Base-by-base conservation (phyloP, 2,113 vertebrate species). In the Bubalus kerabau region DNA sequence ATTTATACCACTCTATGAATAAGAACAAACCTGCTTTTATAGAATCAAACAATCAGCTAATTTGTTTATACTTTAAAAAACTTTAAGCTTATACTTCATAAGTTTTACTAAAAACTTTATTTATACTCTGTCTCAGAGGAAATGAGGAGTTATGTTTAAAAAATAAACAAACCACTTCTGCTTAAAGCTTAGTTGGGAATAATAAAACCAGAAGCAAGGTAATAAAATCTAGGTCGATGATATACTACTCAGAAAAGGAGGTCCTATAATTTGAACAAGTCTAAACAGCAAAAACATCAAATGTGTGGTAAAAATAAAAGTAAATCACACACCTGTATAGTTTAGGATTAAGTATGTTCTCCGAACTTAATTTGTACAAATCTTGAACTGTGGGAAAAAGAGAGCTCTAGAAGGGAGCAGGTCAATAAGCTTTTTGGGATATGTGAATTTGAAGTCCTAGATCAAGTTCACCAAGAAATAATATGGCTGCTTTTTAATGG, bases 1-100 rank as follows among this genome's bases (percentile, higher is more conserved):
- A 92, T 81, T 96, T 92, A 54, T 23, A 88, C 50, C 80, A 76
- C 19, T 85, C 23, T 67, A 30, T 43, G 19, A 87, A 54, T 46
- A 23, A 90, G 74, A 90, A 76, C 26, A 92, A 95, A 93, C 24
- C 36, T 95, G 30, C n/a, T 94, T 94, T 95, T 95, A 95, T 9
- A 88, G 24, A 87, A 64, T 46, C 40, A 93, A 95, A 91, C 54
- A 90, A 81, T 52, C 13, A 84, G 14, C 67, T 91, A 52, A 62
- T 36, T 71, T 85, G 40, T n/a, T 83, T 83, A 52, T 32, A 87
- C 48, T 84, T 84, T 67, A 46, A 36, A 88, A 95, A 94, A 46
- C 32, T 91, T 64, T 71, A 71, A 56, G 52, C 26, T 86, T 60
- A 76, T 59, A 48, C 26, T 86, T 83, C 62, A 21, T 23, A 67